phyloP scores from a whole-genome alignment of 2,797 vertebrate species.

The Scomberomorus guttatus region DNA sequence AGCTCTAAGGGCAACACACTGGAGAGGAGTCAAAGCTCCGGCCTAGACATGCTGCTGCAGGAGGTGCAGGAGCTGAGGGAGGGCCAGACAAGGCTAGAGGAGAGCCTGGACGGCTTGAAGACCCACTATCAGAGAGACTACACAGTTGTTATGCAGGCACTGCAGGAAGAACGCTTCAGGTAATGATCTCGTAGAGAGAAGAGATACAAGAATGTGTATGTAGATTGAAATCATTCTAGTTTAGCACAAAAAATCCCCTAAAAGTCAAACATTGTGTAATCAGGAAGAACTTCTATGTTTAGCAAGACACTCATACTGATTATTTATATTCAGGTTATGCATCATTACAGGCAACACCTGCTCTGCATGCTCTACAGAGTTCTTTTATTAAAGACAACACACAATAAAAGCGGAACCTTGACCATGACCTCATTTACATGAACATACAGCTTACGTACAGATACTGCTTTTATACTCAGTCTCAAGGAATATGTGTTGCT shows the following conservation, averaged over 20 bases:
- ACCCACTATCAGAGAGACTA: conserved; percentile 95
- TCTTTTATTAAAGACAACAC: conserved; percentile 44
- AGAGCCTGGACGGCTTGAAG: conserved; percentile 92
- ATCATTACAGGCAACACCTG: neutral
- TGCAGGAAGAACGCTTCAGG: conserved; percentile 98
- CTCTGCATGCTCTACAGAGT: neutral
- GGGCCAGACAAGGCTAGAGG: conserved; percentile 91
- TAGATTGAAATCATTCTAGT: neutral
- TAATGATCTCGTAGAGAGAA: conserved; percentile 63
- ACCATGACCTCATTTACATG: conserved; percentile 13
- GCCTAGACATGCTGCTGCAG: conserved; percentile 93
- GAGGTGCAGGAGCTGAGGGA: conserved; percentile 96
- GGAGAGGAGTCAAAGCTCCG: conserved; percentile 89
- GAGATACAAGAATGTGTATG: neutral
- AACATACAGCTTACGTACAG: conserved; percentile 1
- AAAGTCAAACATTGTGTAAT: conserved; percentile 2
- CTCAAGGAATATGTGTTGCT: neutral
- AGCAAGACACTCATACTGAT: conserved; percentile 7
- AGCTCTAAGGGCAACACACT: conserved; percentile 96
- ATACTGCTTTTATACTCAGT: neutral
- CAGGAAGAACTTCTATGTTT: conserved; percentile 31
- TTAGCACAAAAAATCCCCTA: conserved; percentile 23
- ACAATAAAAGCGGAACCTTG: conserved; percentile 45
- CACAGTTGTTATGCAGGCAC: conserved; percentile 91
- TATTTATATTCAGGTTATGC: neutral